phyloP scores from a whole-genome alignment of 2,888 invertebrate genomes.

The Chaitophorus viminalis region DNA sequence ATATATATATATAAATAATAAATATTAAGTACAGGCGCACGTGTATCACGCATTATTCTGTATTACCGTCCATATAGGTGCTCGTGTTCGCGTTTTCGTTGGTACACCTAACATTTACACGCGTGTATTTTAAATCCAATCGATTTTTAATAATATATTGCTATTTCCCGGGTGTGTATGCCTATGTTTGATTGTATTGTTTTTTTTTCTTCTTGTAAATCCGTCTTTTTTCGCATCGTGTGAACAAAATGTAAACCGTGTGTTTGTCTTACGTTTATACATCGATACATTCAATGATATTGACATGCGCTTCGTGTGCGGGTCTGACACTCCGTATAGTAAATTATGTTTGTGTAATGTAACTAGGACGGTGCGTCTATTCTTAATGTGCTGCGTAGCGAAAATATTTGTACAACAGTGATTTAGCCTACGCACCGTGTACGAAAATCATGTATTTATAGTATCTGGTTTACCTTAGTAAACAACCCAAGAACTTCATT shows the following conservation, averaged over 20 bases:
- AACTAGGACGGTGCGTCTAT: not conserved
- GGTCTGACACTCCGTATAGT: not conserved
- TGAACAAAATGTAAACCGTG: not conserved
- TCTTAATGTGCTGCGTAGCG: slow-evolving; percentile 1
- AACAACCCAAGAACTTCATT: slow-evolving; percentile 15
- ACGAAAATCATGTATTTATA: slow-evolving; percentile 7
- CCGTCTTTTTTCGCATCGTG: not conserved
- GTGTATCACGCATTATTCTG: not conserved
- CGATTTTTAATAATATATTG: not conserved
- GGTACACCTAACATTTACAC: no score
- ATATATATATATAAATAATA: not conserved
- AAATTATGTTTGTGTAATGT: not conserved
- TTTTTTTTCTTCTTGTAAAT: no score
- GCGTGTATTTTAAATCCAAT: not conserved
- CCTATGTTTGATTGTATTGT: not conserved
- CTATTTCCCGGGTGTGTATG: no score
- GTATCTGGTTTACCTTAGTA: slow-evolving; percentile 12
- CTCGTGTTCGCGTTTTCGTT: not conserved
- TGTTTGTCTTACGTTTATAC: not conserved
- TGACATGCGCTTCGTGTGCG: slow-evolving; percentile 10
- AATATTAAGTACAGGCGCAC: not conserved
- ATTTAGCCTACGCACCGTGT: not conserved
- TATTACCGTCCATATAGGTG: no score
- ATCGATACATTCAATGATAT: slow-evolving; percentile 7
- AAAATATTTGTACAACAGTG: not conserved